Evolutionary conservation across 2,888 invertebrate species (phyloP), one percentile per base, ranked within the genome.

Genomic region (Spilarctia lutea): DNA sequence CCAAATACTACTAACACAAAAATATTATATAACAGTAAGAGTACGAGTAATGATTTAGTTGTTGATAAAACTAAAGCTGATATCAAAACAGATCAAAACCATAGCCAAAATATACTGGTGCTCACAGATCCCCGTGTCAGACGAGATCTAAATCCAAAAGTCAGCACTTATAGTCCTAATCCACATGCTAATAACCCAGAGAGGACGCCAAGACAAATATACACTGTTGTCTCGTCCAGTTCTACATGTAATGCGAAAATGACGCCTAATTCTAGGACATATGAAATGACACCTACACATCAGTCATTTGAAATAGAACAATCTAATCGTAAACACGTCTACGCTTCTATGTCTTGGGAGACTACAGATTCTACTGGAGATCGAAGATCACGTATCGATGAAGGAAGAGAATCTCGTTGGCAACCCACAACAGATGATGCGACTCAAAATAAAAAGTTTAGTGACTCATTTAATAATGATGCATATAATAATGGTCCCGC

Each of bases 311-410:
- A 94, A 39, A 76, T 83, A 13, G 89, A 88, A 24, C 92, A 92
- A 69, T 86, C 88, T 63, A 83, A 75, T 48, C 83, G 81, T n/a
- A 92, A 92, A 81, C 94, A 94, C 79, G 93, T 94, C 24, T 95
- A 94, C 79, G 90, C 94, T 16, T 92, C 94, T 20, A 85, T 88
- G 52, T 67, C 80, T 71, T 73, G 77, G 75, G 89, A 85, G 84
- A 90, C 87, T 24, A 65, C 60, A 35, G 75, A 80, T 66, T 65
- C 60, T 74, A 65, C 52, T 35, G 39, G 60, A 35, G 81, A 82
- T 33, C 75, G 79, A 30, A 83, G 76, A 74, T 80, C 77, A 6
- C 82, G 82, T 45, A 72, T 71, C 67, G 85, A 83, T 16, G 85
- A 84, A 69, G 13, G 72, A 18, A 75, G 75, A 20, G 79, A 83